phyloP scores from a whole-genome alignment of 2,888 invertebrate species.

The Smittia aterrima region DNA sequence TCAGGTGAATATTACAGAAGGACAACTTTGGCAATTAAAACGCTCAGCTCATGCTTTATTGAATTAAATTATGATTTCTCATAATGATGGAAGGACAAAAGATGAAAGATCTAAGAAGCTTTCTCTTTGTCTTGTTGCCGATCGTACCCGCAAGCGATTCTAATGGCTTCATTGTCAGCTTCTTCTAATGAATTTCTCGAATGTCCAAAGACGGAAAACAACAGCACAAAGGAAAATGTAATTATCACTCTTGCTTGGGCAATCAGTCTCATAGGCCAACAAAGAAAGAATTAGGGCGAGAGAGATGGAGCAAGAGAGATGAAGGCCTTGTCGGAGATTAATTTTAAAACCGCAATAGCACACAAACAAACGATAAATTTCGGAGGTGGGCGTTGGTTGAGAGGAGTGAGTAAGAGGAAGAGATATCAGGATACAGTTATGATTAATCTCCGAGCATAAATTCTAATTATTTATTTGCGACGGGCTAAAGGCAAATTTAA shows the following conservation, averaged over 20 bases:
- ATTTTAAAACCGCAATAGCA: conserved; percentile 6
- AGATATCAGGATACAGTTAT: conserved; percentile 17
- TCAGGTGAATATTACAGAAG: too few relatives aligned
- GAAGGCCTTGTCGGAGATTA: background rate
- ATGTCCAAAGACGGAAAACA: background rate
- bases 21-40: background rate
- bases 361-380: conserved; percentile 7
- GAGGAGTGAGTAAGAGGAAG: background rate
- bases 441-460: conserved; percentile 3
- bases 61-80: background rate
- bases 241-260: background rate
- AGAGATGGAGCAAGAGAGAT: background rate
- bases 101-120: background rate
- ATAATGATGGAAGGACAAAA: background rate
- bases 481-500: background rate
- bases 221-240: background rate
- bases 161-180: background rate
- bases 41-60: background rate
- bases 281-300: background rate
- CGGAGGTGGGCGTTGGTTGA: background rate
- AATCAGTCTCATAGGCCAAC: background rate
- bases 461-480: conserved; percentile 20
- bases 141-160: background rate
- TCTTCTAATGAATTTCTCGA: background rate
- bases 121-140: background rate